Percentiles rank a stretch among this genome's conserved stretches.
Conservation (phyloP, 2,797 vertebrate species). For the Ceryle rudis region DNA sequence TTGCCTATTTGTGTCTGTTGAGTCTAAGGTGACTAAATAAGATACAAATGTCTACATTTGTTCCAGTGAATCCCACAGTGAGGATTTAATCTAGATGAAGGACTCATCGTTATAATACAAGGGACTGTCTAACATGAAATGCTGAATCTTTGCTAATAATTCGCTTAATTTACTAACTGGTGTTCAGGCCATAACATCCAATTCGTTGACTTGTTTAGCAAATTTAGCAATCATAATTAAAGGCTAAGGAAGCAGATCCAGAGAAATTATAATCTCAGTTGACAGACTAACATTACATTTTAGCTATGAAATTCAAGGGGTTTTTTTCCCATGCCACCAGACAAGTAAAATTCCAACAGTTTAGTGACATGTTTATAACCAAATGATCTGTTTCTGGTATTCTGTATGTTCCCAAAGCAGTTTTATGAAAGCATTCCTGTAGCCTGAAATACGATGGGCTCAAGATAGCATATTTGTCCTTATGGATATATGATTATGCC, state of each 20-base stretch:
- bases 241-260: not conserved
- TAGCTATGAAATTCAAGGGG: not conserved
- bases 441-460: not conserved
- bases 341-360: not conserved
- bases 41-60: not conserved
- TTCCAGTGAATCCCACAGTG: not conserved
- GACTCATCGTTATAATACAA: not conserved
- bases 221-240: conserved; percentile 16
- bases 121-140: not conserved
- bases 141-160: not conserved
- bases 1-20: not conserved
- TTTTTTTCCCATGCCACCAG: not conserved
- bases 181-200: conserved; percentile 6
- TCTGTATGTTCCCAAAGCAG: not conserved
- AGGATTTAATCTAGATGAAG: not conserved
- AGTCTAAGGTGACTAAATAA: not conserved
- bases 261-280: not conserved
- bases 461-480: conserved; percentile 5
- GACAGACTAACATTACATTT: not conserved
- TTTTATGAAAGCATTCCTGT: conserved; percentile 28
- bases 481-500: conserved; percentile 7
- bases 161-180: not conserved
- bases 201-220: not conserved
- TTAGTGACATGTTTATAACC: not conserved
- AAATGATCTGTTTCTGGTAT: not conserved